Conservation (phyloP, 2,113 vertebrate genomes). For the Hipposideros armiger region DNA sequence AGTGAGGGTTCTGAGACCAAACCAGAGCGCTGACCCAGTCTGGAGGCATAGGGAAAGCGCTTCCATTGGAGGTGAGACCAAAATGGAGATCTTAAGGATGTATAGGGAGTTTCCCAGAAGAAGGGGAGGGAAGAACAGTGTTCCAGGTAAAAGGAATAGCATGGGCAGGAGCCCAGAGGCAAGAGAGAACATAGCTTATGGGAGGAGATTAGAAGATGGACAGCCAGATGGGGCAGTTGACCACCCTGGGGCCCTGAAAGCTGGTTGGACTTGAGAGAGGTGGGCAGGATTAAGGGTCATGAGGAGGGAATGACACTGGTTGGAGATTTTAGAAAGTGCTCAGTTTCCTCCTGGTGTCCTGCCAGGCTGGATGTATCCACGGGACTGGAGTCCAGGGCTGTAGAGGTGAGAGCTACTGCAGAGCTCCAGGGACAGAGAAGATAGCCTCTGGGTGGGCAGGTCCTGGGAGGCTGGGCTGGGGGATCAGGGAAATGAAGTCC, state of each 20-base stretch:
- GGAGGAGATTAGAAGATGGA: neutral
- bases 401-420: neutral
- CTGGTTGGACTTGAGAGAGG: neutral
- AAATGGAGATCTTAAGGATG: neutral
- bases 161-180: neutral
- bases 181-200: neutral
- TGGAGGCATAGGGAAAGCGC: neutral
- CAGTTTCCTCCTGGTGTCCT: neutral
- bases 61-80: neutral
- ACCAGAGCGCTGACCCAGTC: neutral
- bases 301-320: neutral
- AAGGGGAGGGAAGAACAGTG: neutral
- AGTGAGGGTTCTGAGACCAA: too few species aligned
- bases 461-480: too few species aligned
- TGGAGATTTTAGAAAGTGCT: neutral
- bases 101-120: neutral
- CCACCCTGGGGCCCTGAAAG: neutral
- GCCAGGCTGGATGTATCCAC: neutral
- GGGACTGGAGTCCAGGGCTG: neutral
- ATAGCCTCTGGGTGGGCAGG: neutral
- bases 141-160: neutral
- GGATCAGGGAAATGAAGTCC: neutral
- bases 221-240: neutral
- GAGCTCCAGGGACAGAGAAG: neutral
- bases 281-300: too few species aligned